These are phyloP conservation scores for Cephus nigrinus DNA, from an alignment of 2,888 invertebrate species.

Conservation along the genomic window DNA sequence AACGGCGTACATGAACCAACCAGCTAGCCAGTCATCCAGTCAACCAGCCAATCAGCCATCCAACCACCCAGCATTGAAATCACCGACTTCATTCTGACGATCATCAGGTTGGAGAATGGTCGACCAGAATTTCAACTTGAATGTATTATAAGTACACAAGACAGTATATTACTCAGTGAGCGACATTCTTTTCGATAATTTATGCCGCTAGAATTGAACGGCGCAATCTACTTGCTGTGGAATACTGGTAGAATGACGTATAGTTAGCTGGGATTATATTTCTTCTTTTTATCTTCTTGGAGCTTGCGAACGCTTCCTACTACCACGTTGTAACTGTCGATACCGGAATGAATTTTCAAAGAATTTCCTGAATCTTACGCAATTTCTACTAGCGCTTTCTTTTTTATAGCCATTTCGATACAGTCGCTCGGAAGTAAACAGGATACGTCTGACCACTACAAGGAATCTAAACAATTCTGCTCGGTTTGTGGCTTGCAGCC, in stretches of 20 bases:
- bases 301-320: neutral
- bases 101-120: neutral
- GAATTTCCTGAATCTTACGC: neutral
- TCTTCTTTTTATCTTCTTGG: neutral
- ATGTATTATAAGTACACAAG: neutral
- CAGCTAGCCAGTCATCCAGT: neutral
- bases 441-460: neutral
- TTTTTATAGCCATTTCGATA: neutral
- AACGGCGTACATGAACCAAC: neutral
- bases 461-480: neutral
- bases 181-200: neutral
- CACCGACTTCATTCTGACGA: neutral
- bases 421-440: neutral
- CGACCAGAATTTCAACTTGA: neutral
- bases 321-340: neutral
- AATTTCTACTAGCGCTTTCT: neutral
- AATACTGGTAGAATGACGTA: neutral
- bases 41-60: neutral
- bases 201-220: neutral
- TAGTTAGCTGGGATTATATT: neutral
- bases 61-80: neutral
- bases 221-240: neutral
- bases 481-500: neutral
- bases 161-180: neutral
- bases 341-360: neutral